Percentiles rank a stretch among this genome's conserved stretches.
Evolutionary conservation across 2,888 invertebrate species (phyloP).

Genomic region (Nephrotoma guestfalica): DNA sequence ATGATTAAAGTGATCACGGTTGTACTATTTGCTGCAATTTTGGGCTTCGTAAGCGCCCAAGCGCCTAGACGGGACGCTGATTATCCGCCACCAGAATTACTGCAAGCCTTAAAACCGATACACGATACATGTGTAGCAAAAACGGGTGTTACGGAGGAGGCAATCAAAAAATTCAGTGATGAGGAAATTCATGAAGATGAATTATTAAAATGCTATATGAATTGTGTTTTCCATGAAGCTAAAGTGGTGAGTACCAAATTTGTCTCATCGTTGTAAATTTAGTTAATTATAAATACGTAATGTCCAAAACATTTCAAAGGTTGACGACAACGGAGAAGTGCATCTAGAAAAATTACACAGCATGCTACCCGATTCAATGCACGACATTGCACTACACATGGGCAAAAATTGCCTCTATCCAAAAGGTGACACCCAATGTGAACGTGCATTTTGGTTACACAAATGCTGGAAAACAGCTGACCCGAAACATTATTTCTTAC

Average conservation of each 20-base stretch:
- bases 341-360: constrained; percentile 20
- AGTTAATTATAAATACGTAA: neutral
- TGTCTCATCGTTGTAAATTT: neutral
- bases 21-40: neutral
- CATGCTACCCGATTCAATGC: constrained; percentile 17
- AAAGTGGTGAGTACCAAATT: constrained; percentile 14
- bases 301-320: neutral
- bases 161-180: constrained; percentile 22
- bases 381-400: constrained; percentile 18
- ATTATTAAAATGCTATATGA: constrained; percentile 23
- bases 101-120: constrained; percentile 15
- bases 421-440: constrained; percentile 19
- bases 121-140: constrained; percentile 19
- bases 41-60: neutral
- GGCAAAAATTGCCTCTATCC: constrained; percentile 20
- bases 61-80: constrained; percentile 15
- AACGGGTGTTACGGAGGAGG: constrained; percentile 19
- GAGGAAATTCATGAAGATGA: constrained; percentile 21
- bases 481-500: constrained; percentile 16
- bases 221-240: constrained; percentile 21
- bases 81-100: constrained; percentile 20
- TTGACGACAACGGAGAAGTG: constrained; percentile 20
- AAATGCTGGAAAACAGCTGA: constrained; percentile 22
- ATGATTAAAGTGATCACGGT: neutral
- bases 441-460: constrained; percentile 22